Percentiles rank a stretch among this genome's conserved stretches.
phyloP scores from a whole-genome alignment of 2,797 vertebrate species.

The Cyclura pinguis region DNA sequence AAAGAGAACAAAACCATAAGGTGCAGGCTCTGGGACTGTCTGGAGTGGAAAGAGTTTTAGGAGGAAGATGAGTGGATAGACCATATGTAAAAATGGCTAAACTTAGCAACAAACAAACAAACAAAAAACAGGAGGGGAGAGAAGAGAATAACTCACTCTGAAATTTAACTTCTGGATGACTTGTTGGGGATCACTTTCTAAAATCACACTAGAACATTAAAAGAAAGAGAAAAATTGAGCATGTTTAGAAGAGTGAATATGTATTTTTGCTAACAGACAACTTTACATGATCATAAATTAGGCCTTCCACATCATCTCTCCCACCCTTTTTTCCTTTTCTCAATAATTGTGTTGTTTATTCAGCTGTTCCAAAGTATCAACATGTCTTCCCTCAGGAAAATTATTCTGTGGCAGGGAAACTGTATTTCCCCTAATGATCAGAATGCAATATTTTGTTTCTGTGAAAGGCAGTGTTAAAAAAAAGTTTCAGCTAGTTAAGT shows the following conservation, averaged over 20 bases:
- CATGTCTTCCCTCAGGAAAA: background rate
- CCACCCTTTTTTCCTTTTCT: too few relatives aligned
- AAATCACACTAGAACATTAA: conserved; percentile 85
- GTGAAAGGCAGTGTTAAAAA: background rate
- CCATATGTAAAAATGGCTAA: background rate
- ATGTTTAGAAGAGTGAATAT: background rate
- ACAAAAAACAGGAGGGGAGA: background rate
- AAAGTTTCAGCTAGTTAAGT: too few relatives aligned
- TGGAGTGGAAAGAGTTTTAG: conserved; percentile 45
- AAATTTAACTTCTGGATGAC: conserved; percentile 93
- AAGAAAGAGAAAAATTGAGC: conserved; percentile 7
- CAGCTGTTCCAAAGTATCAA: background rate
- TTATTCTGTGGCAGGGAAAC: background rate
- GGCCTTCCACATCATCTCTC: background rate
- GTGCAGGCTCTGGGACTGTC: conserved; percentile 79
- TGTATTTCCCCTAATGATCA: background rate
- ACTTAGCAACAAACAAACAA: background rate
- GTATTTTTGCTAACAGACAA: background rate
- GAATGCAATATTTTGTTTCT: background rate
- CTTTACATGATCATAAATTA: background rate
- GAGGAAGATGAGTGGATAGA: conserved; percentile 1
- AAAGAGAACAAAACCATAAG: conserved; percentile 87
- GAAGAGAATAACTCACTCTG: conserved; percentile 80
- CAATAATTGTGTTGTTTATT: background rate
- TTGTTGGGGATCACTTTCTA: conserved; percentile 93